These are phyloP conservation scores for Onychostoma macrolepis DNA, from an alignment of 2,113 vertebrate species.

Conservation along the genomic window DNA sequence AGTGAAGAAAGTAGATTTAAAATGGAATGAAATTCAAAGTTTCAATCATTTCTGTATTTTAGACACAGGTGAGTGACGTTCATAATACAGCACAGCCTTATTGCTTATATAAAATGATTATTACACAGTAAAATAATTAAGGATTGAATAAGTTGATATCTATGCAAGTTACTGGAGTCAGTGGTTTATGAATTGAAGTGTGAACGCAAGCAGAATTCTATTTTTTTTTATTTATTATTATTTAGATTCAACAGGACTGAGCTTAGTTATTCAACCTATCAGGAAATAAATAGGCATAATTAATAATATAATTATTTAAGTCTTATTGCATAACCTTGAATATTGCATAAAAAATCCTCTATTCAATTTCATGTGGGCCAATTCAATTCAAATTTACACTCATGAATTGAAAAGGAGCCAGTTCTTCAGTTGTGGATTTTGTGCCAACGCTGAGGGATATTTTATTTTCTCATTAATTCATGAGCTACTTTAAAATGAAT, in stretches of 20 bases:
- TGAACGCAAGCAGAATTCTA: not conserved
- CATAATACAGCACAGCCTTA: not conserved
- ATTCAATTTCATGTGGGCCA: not conserved
- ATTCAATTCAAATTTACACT: not conserved
- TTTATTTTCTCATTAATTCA: conserved; percentile 32
- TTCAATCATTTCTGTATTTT: too few relatives aligned
- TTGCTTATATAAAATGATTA: not conserved
- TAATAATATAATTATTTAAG: not conserved
- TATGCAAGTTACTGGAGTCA: not conserved
- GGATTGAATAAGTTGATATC: not conserved
- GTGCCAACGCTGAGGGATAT: not conserved
- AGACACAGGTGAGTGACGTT: not conserved
- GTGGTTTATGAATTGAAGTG: not conserved
- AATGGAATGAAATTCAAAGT: not conserved
- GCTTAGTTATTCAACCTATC: not conserved
- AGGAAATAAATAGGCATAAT: not conserved
- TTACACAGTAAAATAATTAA: not conserved
- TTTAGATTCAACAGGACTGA: not conserved
- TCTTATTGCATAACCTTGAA: not conserved
- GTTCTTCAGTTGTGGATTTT: conserved; percentile 4
- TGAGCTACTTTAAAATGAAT: conserved; percentile 26
- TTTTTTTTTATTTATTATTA: too few relatives aligned
- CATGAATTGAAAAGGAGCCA: not conserved
- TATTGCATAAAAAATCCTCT: not conserved
- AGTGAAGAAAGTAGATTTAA: not conserved